These are phyloP conservation scores for Trididemnum nubilum DNA, from an alignment of 23 tunicate species.

Conservation along the genomic window DNA sequence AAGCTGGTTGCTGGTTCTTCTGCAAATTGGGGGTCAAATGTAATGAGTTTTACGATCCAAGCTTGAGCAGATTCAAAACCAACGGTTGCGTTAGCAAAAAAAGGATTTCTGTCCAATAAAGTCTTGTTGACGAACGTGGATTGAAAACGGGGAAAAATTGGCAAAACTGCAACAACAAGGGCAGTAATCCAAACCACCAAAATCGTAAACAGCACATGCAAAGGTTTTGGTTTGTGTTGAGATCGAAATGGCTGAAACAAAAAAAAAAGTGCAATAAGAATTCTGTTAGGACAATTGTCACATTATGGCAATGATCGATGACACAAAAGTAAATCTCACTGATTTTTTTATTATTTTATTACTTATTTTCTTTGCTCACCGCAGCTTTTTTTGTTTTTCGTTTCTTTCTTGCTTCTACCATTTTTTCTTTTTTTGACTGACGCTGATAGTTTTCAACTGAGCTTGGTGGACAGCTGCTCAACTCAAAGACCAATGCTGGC, in stretches of 20 bases:
- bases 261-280: too few species aligned
- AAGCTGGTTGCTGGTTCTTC: neutral
- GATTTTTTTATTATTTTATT: too few species aligned
- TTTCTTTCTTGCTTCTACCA: too few species aligned
- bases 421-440: too few species aligned
- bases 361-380: too few species aligned
- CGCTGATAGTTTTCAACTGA: too few species aligned
- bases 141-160: conserved; percentile 17
- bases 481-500: too few species aligned
- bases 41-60: conserved; percentile 6
- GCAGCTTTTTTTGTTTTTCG: too few species aligned
- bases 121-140: conserved; percentile 15
- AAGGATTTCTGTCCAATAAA: conserved; percentile 27
- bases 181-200: conserved; percentile 25
- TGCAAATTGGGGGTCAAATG: conserved; percentile 4
- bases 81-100: conserved; percentile 28
- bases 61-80: conserved; percentile 2
- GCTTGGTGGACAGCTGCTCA: too few species aligned
- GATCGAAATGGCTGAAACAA: conserved; percentile 41
- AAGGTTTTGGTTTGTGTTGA: neutral
- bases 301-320: too few species aligned
- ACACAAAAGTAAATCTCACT: too few species aligned
- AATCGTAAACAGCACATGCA: neutral
- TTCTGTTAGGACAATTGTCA: too few species aligned
- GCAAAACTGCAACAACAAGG: conserved; percentile 19